phyloP scores from a whole-genome alignment of 2,888 invertebrate genomes.

The Lysandra bellargus region DNA sequence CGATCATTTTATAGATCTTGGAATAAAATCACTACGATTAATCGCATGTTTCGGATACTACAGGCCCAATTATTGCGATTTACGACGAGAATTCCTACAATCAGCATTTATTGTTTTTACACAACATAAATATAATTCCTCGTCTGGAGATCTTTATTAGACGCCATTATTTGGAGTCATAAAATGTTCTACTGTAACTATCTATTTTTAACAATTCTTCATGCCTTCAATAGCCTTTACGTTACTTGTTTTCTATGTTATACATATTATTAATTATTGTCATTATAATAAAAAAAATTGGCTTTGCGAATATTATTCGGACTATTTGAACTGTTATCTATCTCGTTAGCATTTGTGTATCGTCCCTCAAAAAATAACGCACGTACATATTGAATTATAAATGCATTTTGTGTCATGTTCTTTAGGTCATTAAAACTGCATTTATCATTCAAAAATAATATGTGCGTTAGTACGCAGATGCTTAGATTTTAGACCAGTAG shows the following conservation, averaged over 20 bases:
- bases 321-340: too few relatives aligned
- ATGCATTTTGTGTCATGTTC: too few relatives aligned
- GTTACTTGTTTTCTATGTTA: neutral
- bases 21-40: slow-evolving; percentile 60
- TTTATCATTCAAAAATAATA: too few relatives aligned
- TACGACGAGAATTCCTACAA: slow-evolving; percentile 9
- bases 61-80: slow-evolving; percentile 33
- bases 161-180: neutral
- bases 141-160: neutral
- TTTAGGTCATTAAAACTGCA: too few relatives aligned
- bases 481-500: too few relatives aligned
- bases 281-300: too few relatives aligned
- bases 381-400: too few relatives aligned
- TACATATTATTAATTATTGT: too few relatives aligned
- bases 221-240: neutral
- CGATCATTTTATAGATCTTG: slow-evolving; percentile 68
- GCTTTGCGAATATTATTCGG: too few relatives aligned
- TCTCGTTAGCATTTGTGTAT: too few relatives aligned
- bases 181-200: neutral
- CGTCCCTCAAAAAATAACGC: too few relatives aligned
- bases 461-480: too few relatives aligned
- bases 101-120: slow-evolving; percentile 7
- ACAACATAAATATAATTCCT: slow-evolving; percentile 3
- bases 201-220: neutral
- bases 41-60: slow-evolving; percentile 44